phyloP scores from a whole-genome alignment of 1,140 invertebrate species.

The Mamestra configurata region DNA sequence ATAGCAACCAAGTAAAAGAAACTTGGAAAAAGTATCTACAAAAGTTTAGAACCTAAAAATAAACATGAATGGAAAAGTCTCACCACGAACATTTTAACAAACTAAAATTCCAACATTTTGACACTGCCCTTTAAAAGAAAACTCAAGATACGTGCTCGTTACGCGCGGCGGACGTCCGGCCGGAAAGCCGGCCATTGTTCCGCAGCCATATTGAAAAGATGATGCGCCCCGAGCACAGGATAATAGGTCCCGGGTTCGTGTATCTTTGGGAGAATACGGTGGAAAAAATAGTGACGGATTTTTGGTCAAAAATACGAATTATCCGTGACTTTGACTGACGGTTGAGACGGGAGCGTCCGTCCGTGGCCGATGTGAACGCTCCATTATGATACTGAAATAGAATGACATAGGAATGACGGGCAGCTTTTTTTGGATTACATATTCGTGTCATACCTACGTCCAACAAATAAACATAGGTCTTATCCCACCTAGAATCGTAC shows the following conservation, averaged over 20 bases:
- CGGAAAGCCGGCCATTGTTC: slow-evolving; percentile 78
- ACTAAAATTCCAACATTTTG: slow-evolving; percentile 47
- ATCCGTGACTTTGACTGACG: slow-evolving; percentile 46
- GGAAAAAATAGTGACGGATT: slow-evolving; percentile 45
- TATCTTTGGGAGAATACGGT: slow-evolving; percentile 50
- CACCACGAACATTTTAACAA: slow-evolving; percentile 22
- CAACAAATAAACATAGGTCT: neutral
- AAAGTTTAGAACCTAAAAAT: neutral
- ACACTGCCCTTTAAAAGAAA: slow-evolving; percentile 64
- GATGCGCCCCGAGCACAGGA: slow-evolving; percentile 70
- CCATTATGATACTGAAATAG: slow-evolving; percentile 17
- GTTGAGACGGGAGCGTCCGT: slow-evolving; percentile 2
- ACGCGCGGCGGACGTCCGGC: slow-evolving; percentile 73
- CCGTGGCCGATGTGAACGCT: neutral
- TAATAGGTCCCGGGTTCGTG: slow-evolving; percentile 65
- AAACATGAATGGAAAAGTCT: neutral
- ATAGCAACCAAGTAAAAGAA: neutral
- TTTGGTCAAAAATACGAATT: slow-evolving; percentile 47
- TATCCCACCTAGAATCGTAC: neutral
- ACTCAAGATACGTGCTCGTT: slow-evolving; percentile 74
- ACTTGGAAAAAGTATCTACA: neutral
- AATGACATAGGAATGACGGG: slow-evolving; percentile 15
- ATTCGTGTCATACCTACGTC: slow-evolving; percentile 12
- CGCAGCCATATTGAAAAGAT: slow-evolving; percentile 79
- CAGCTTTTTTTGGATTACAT: slow-evolving; percentile 1